phyloP scores from a whole-genome alignment of 2,113 vertebrate species.

The Otis tarda region DNA sequence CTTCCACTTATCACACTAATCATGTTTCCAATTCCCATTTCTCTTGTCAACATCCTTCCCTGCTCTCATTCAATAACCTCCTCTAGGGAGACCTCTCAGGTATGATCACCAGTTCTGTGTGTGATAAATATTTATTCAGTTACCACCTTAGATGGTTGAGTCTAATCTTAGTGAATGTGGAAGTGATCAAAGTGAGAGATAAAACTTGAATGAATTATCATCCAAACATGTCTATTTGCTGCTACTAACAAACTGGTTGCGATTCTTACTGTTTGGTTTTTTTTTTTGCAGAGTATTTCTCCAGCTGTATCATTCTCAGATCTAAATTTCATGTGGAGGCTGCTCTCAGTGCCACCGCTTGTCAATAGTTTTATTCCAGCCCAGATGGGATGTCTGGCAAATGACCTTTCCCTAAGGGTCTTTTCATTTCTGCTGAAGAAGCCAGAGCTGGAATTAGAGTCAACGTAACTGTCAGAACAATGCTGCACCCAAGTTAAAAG shows the following conservation, averaged over 20 bases:
- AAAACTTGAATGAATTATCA: neutral
- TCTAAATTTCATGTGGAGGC: neutral
- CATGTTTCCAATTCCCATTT: neutral
- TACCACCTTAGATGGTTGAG: neutral
- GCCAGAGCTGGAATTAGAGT: neutral
- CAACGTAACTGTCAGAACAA: neutral
- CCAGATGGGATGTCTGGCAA: neutral
- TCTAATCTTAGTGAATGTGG: neutral
- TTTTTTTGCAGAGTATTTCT: neutral
- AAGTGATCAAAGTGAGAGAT: neutral
- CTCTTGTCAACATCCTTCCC: neutral
- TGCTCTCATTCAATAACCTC: neutral
- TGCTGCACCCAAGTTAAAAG: neutral
- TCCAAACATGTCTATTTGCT: neutral
- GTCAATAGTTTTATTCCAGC: neutral
- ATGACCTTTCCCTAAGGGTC: neutral
- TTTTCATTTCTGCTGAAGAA: conserved; percentile 11
- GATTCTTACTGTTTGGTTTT: neutral
- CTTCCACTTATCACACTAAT: neutral
- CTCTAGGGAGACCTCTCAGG: neutral
- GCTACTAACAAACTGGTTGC: neutral
- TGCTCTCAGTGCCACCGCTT: neutral
- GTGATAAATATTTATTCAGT: neutral
- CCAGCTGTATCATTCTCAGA: neutral
- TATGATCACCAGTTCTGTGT: neutral